phyloP scores from a whole-genome alignment of 2,113 vertebrate species.

The Dunckerocampus dactyliophorus region DNA sequence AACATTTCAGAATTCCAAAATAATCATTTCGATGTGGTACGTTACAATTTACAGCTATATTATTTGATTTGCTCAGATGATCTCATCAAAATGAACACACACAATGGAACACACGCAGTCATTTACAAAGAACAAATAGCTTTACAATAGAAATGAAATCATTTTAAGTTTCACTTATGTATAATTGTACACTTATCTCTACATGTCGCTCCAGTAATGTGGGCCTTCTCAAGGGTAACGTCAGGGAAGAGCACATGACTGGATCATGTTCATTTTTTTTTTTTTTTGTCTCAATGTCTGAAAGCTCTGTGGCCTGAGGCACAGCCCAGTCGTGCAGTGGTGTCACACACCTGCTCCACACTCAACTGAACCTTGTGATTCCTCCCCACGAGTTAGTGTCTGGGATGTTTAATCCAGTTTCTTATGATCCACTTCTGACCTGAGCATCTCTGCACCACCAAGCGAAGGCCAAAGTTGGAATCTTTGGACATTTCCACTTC shows the following conservation, averaged over 20 bases:
- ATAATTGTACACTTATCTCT: conserved; percentile 39
- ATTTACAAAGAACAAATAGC: conserved; percentile 18
- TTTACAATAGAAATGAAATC: conserved; percentile 47
- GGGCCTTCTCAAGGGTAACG: conserved; percentile 34
- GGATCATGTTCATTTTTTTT: conserved; percentile 48
- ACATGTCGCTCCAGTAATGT: conserved; percentile 48
- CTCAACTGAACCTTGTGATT: conserved; percentile 26
- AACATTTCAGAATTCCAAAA: conserved; percentile 51
- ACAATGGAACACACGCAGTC: not conserved
- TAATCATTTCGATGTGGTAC: conserved; percentile 54
- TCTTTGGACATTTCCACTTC: conserved; percentile 97
- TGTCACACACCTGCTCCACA: conserved; percentile 27
- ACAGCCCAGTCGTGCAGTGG: conserved; percentile 31
- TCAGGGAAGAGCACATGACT: conserved; percentile 26
- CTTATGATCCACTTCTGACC: conserved; percentile 98
- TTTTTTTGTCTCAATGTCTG: conserved; percentile 38
- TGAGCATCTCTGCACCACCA: conserved; percentile 93
- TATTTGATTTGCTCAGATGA: conserved; percentile 38
- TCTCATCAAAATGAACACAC: conserved; percentile 17
- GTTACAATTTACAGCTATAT: conserved; percentile 37
- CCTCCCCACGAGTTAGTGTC: conserved; percentile 73
- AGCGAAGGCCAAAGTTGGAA: conserved; percentile 91
- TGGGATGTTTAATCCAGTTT: conserved; percentile 90
- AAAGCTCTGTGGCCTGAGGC: conserved; percentile 42
- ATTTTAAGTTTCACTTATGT: conserved; percentile 20